Evolutionary conservation across 1,140 invertebrate genomes (phyloP), one percentile per base, ranked within the genome.

Genomic region (Meloidogyne chitwoodi): DNA sequence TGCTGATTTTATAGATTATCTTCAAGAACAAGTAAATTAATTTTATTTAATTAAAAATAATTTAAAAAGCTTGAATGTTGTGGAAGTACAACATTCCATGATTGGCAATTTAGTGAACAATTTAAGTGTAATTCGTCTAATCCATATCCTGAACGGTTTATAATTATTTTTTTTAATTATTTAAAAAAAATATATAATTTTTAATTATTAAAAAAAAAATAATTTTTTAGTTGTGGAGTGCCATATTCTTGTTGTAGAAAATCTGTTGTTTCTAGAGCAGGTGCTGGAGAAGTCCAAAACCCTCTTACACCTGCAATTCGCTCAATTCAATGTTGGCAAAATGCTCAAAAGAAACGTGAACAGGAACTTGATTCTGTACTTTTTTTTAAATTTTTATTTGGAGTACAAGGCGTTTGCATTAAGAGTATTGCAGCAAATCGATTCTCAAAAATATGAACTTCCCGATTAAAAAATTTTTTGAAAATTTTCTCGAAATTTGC

Each of bases 91-190:
- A 87, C 85, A 10, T 86, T 79, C 69, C 79, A 82, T 24, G 85
- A 86, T 68, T 86, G 85, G 85, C 77, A 84, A n/a, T 64, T 85
- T 61, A 87, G 77, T 74, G 85, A 87, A 26, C 84, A 86, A 67
- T 86, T 84, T 75, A 76, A 83, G 62, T 86, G 85, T 70, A 84
- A 85, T 34, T 61, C 74, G 6, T 74, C 83, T 8, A 85, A 85
- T 77, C 85, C 85, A n/a, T 85, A 86, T 76, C 85, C 85, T 0
- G 85, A 86, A 75, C 80, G 78, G 74, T 70, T 68, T 26, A 10
- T 8, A 24, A 38, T 11, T n/a, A 68, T n/a, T 29, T 16, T 34
- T 38, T 29, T 2, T 68, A 41, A 27, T n/a, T 11, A 4, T 66
- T 4, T 34, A 3, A 31, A 31, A 31, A 31, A 31, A 31, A 31